These are phyloP conservation scores for Torymus texanus DNA, from an alignment of 2,888 invertebrate species.

Conservation along the genomic window DNA sequence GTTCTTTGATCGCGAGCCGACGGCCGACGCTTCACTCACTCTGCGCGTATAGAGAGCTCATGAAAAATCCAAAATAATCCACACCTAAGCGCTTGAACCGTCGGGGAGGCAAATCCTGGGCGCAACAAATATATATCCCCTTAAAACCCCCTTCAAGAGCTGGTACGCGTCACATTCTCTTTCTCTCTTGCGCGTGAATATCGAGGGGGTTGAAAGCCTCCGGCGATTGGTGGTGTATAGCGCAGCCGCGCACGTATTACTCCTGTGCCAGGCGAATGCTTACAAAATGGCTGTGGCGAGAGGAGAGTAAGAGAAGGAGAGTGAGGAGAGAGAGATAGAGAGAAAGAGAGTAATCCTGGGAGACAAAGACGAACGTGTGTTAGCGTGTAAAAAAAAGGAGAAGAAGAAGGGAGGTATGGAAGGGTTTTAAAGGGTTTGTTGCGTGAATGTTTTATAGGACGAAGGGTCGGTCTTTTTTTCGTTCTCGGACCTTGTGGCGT, in stretches of 20 bases:
- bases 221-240: conserved; percentile 51
- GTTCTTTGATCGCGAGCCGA: conserved; percentile 34
- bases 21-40: not conserved
- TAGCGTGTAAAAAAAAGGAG: conserved; percentile 7
- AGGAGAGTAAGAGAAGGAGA: conserved; percentile 49
- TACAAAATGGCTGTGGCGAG: conserved; percentile 75
- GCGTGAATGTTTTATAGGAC: too few relatives aligned
- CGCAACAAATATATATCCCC: conserved; percentile 49
- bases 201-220: conserved; percentile 59
- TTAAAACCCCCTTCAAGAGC: conserved; percentile 38
- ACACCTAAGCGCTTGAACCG: conserved; percentile 30
- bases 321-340: conserved; percentile 52
- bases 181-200: conserved; percentile 14
- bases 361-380: conserved; percentile 14
- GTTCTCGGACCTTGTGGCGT: too few relatives aligned
- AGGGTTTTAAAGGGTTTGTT: not conserved
- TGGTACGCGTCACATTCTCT: not conserved
- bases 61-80: conserved; percentile 57
- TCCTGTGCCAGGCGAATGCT: conserved; percentile 61
- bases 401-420: not conserved
- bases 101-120: conserved; percentile 33
- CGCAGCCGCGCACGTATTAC: conserved; percentile 56
- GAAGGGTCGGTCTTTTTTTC: too few relatives aligned
- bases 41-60: conserved; percentile 21
- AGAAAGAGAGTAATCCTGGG: conserved; percentile 42